phyloP scores from a whole-genome alignment of 1,140 invertebrate species.

The Babylonia areolata region DNA sequence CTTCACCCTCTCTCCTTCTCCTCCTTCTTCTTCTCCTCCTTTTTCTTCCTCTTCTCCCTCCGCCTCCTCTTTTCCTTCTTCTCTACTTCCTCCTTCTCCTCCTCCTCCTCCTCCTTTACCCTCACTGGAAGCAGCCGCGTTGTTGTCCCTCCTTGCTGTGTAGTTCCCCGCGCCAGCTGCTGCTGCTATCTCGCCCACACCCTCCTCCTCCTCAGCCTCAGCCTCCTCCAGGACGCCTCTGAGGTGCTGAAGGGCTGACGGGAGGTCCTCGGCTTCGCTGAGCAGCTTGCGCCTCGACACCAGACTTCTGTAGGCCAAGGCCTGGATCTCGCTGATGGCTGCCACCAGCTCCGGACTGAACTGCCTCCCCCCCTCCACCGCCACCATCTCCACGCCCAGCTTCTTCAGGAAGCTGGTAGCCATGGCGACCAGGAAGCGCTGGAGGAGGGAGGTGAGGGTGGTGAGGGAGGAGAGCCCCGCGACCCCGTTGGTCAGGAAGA shows the following conservation, averaged over 20 bases:
- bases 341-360: slow-evolving; percentile 18
- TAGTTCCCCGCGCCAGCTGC: background rate
- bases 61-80: slow-evolving; percentile 45
- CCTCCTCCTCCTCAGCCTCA: background rate
- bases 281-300: slow-evolving; percentile 2
- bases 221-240: background rate
- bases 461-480: background rate
- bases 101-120: slow-evolving; percentile 32
- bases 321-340: slow-evolving; percentile 23
- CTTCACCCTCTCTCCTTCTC: slow-evolving; percentile 52
- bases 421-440: slow-evolving; percentile 38
- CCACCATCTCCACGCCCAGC: background rate
- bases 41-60: slow-evolving; percentile 52
- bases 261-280: slow-evolving; percentile 17
- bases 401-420: slow-evolving; percentile 32
- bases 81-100: no score
- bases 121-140: slow-evolving; percentile 46
- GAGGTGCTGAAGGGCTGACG: background rate
- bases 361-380: slow-evolving; percentile 31
- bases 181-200: background rate
- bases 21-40: slow-evolving; percentile 50
- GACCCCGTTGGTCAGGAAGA: background rate
- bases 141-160: no score
- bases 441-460: slow-evolving; percentile 23
- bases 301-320: slow-evolving; percentile 26